These are phyloP conservation scores for Neoscelio sp. DNA, from an alignment of 2,888 invertebrate genomes.

Conservation along the genomic window DNA sequence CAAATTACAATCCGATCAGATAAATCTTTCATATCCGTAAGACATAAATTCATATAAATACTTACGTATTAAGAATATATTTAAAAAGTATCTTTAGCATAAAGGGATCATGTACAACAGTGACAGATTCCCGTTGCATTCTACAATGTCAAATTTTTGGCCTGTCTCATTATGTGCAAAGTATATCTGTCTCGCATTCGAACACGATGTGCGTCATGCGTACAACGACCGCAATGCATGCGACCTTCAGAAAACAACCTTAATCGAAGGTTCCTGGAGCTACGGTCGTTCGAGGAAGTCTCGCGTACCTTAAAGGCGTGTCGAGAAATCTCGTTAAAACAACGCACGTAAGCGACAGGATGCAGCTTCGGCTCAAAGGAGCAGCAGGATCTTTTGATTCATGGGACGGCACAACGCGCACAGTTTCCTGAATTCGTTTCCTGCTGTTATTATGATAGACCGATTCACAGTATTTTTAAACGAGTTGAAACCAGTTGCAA, in stretches of 20 bases:
- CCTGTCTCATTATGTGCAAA: constrained; percentile 28
- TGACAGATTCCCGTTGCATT: background rate
- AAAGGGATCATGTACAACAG: background rate
- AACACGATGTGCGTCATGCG: constrained; percentile 21
- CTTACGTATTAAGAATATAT: no score
- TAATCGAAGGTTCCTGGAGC: constrained; percentile 53
- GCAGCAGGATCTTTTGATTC: constrained; percentile 1
- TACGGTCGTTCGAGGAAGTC: constrained; percentile 40
- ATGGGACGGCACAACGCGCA: constrained; percentile 9
- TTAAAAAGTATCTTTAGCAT: no score
- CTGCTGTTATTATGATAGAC: constrained; percentile 23
- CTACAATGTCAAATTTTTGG: constrained; percentile 31
- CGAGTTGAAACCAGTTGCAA: constrained; percentile 3
- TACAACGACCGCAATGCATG: constrained; percentile 46
- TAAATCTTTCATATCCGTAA: no score
- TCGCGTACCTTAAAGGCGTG: constrained; percentile 22
- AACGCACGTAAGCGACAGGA: background rate
- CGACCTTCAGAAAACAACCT: constrained; percentile 56
- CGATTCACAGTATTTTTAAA: constrained; percentile 17
- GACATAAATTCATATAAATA: no score
- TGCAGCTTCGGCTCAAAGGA: constrained; percentile 2
- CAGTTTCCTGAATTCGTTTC: constrained; percentile 23
- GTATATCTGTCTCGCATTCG: constrained; percentile 6
- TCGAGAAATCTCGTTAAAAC: constrained; percentile 16
- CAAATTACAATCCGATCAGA: no score